phyloP scores from a whole-genome alignment of 2,888 invertebrate genomes.

The Electrophaes corylata region DNA sequence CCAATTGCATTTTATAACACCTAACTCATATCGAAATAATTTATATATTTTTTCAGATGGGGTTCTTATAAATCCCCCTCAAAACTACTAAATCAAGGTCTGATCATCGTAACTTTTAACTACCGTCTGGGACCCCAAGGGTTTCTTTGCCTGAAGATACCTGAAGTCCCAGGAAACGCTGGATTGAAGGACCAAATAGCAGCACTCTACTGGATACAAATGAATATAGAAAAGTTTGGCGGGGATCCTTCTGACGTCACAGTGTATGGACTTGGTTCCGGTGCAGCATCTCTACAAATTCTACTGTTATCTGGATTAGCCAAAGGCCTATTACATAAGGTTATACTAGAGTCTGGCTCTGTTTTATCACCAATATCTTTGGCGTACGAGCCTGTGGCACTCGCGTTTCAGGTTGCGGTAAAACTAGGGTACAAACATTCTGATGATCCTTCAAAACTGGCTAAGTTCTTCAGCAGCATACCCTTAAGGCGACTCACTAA shows the following conservation, averaged over 20 bases:
- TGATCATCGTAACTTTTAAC: slow-evolving; percentile 70
- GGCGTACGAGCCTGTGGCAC: slow-evolving; percentile 53
- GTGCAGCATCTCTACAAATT: slow-evolving; percentile 65
- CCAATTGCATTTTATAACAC: not conserved
- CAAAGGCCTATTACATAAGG: slow-evolving; percentile 63
- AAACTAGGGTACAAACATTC: slow-evolving; percentile 70
- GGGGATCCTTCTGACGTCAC: slow-evolving; percentile 69
- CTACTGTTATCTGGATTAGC: slow-evolving; percentile 62
- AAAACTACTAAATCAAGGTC: slow-evolving; percentile 53
- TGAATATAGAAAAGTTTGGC: slow-evolving; percentile 69
- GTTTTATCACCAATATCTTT: slow-evolving; percentile 63
- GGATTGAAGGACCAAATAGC: slow-evolving; percentile 76
- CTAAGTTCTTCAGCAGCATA: slow-evolving; percentile 53
- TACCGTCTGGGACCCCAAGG: slow-evolving; percentile 73
- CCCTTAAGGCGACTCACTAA: slow-evolving; percentile 45
- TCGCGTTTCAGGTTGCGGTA: slow-evolving; percentile 64
- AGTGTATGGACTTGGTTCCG: slow-evolving; percentile 68
- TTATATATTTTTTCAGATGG: slow-evolving; percentile 57
- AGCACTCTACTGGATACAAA: slow-evolving; percentile 72
- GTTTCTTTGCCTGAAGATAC: slow-evolving; percentile 67
- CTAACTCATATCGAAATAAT: not conserved
- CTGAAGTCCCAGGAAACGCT: slow-evolving; percentile 67
- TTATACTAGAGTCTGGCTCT: slow-evolving; percentile 71
- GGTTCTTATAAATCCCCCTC: slow-evolving; percentile 60
- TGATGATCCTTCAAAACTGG: slow-evolving; percentile 45